Evolutionary conservation across 2,113 vertebrate genomes (phyloP).

Genomic region (Oceanites oceanicus): DNA sequence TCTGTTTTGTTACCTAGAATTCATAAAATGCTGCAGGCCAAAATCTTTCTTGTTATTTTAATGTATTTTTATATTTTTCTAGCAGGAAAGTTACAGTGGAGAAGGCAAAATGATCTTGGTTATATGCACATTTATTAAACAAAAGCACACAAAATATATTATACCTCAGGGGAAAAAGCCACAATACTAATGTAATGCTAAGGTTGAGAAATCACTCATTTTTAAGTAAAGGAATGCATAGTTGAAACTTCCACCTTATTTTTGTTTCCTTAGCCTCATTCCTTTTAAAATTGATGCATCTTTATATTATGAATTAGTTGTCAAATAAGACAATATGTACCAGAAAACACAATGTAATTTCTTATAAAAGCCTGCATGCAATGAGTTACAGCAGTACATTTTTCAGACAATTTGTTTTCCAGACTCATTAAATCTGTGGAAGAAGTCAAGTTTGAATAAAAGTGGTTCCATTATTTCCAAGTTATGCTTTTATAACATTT

Average conservation of each 20-base stretch:
- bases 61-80: constrained; percentile 10
- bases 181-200: constrained; percentile 1
- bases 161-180: constrained; percentile 1
- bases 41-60: constrained; percentile 22
- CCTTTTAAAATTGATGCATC: constrained; percentile 2
- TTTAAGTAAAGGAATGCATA: constrained; percentile 8
- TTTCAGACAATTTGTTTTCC: constrained; percentile 25
- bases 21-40: constrained; percentile 28
- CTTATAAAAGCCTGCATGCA: constrained; percentile 4
- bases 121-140: constrained; percentile 48
- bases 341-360: constrained; percentile 37
- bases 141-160: constrained; percentile 29
- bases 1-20: constrained; percentile 14
- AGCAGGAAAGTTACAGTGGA: neutral
- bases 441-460: constrained; percentile 38
- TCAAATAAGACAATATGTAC: constrained; percentile 17
- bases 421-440: constrained; percentile 16
- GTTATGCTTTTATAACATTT: constrained; percentile 35
- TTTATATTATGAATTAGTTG: constrained; percentile 37
- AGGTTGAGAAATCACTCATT: constrained; percentile 1
- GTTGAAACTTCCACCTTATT: neutral
- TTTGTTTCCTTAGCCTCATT: neutral
- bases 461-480: constrained; percentile 12
- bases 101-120: constrained; percentile 35
- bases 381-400: constrained; percentile 14